phyloP scores from a whole-genome alignment of 1,140 invertebrate genomes.

The Pissodes strobi region DNA sequence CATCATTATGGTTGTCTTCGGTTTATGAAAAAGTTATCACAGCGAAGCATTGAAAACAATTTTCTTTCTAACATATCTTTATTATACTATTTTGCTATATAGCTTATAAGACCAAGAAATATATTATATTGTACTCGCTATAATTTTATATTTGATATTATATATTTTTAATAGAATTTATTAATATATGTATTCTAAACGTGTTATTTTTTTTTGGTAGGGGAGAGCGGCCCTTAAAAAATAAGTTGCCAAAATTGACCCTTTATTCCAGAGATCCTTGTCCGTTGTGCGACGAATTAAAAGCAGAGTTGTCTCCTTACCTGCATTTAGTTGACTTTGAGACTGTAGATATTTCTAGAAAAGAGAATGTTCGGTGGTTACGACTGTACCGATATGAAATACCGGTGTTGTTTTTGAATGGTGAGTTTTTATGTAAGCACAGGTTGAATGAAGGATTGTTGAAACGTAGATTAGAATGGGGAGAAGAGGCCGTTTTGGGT shows the following conservation, averaged over 20 bases:
- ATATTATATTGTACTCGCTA: no score
- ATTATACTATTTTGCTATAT: no score
- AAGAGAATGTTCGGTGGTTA: slow-evolving; percentile 73
- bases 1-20: no score
- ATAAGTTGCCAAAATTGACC: slow-evolving; percentile 71
- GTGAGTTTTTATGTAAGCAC: slow-evolving; percentile 83
- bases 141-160: no score
- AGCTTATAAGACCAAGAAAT: no score
- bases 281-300: slow-evolving; percentile 78
- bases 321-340: slow-evolving; percentile 62
- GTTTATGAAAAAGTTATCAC: no score
- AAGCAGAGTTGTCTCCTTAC: slow-evolving; percentile 69
- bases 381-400: slow-evolving; percentile 83
- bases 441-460: slow-evolving; percentile 65
- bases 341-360: slow-evolving; percentile 75
- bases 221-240: no score
- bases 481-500: neutral
- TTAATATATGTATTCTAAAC: no score
- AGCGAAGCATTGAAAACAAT: no score
- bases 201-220: no score
- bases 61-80: no score
- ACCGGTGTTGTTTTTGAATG: slow-evolving; percentile 84
- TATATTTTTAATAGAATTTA: no score
- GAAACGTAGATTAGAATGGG: slow-evolving; percentile 58
- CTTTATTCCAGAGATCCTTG: slow-evolving; percentile 84